Base-by-base conservation (phyloP, 2,113 vertebrate species). In the Taxidea taxus region DNA sequence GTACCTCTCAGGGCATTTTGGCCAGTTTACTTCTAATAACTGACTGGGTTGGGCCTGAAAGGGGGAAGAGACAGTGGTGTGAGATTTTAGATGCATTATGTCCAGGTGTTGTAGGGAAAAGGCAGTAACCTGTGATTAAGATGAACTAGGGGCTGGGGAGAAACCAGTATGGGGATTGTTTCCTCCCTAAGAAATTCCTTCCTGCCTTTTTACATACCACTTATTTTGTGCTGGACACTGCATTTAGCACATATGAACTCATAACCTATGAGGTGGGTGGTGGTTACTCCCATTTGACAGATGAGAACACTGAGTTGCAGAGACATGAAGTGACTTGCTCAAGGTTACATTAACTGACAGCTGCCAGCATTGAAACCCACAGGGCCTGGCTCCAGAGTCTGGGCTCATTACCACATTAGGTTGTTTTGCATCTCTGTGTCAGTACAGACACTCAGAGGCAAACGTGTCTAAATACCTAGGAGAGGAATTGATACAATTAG, bases 251-350 rank as follows among this genome's bases (percentile, higher is more conserved):
- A 3, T 18, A 20, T 60, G 60, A 74, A n/a, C 72, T 89, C 44
- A 1, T 49, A 68, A 66, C 37, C 18, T 0, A 1, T 1, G n/a
- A 25, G 34, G 23, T 29, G 37, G 39, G 39, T 78, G 39, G 0
- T 68, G 29, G 31, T 31, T 51, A 49, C 34, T 9, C 25, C 68
- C 34, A 3, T n/a, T 37, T 20, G 18, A 58, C 14, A 70, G 88
- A 8, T 47, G 37, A 70, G 58, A 70, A 92, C 56, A 96, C 77
- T 34, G 81, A 96, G 92, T 62, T 80, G 23, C 68, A 56, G 87
- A 87, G 60, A 15, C 44, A 51, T 44, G 12, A 54, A 68, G 14
- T 64, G 39, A 87, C 60, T 47, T 80, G 60, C 72, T 88, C n/a
- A 62, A 7, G 86, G 78, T 78, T 27, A 18, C 2, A 12, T 27